Evolutionary conservation across 2,888 invertebrate species (phyloP).

Genomic region (Papilio gigon): DNA sequence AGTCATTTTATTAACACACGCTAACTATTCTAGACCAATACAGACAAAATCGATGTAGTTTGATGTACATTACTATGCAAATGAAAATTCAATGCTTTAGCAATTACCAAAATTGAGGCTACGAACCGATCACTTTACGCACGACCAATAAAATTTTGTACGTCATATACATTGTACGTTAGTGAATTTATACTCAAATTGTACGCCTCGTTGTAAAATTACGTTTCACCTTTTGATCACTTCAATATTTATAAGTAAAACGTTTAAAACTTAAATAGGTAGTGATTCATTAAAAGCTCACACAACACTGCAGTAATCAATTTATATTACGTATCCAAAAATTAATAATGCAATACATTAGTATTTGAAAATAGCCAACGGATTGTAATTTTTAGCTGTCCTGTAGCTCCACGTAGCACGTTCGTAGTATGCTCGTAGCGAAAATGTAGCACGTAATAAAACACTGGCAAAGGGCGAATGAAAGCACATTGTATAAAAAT

Average conservation of each 20-base stretch:
- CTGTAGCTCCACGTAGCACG: not conserved
- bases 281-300: not conserved
- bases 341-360: too few species aligned
- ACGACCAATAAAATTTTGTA: conserved; percentile 4
- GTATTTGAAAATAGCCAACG: not conserved
- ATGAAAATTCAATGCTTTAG: conserved; percentile 37
- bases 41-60: conserved; percentile 32
- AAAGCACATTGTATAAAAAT: not conserved
- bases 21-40: conserved; percentile 21
- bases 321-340: too few species aligned
- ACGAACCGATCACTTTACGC: not conserved
- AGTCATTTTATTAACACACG: conserved; percentile 37
- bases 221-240: not conserved
- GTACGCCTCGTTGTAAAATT: not conserved
- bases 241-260: not conserved
- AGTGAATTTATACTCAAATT: not conserved
- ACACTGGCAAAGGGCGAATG: not conserved
- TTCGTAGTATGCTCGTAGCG: not conserved
- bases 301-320: too few species aligned
- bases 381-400: not conserved
- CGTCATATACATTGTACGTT: not conserved
- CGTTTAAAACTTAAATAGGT: not conserved
- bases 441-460: not conserved
- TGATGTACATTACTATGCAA: conserved; percentile 39
- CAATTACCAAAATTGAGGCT: conserved; percentile 26